phyloP scores from a whole-genome alignment of 1,140 invertebrate genomes.

The Archegozetes longisetosus region DNA sequence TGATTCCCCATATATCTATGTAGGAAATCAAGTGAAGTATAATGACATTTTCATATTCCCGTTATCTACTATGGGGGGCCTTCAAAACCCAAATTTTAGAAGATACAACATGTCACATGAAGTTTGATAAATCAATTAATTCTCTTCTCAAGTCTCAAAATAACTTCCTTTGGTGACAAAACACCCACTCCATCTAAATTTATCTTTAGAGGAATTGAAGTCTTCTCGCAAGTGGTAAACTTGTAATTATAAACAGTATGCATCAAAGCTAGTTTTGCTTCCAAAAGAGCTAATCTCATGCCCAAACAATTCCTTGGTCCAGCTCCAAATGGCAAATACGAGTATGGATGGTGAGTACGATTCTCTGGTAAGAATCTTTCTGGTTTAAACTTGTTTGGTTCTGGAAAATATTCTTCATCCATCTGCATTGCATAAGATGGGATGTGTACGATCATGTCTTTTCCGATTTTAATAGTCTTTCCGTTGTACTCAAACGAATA shows the following conservation, averaged over 20 bases:
- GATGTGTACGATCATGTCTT: conserved; percentile 18
- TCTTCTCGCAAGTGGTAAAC: not conserved
- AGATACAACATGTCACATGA: no score
- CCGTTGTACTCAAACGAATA: conserved; percentile 17
- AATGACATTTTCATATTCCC: no score
- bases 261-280: conserved; percentile 5
- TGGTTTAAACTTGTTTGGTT: conserved; percentile 23
- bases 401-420: conserved; percentile 19
- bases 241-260: conserved; percentile 2
- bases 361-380: conserved; percentile 10
- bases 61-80: no score
- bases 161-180: no score
- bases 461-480: conserved; percentile 24
- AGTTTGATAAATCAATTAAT: no score
- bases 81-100: no score
- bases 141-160: no score
- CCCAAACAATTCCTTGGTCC: conserved; percentile 14
- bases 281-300: conserved; percentile 14
- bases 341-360: not conserved
- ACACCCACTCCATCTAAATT: no score
- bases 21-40: no score
- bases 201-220: no score
- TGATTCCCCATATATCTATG: no score
- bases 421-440: conserved; percentile 22
- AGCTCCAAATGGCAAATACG: conserved; percentile 8